Percentiles rank a stretch among this genome's conserved stretches.
These are phyloP conservation scores for Argyresthia albistria DNA, from an alignment of 2,888 invertebrate species.

Conservation along the genomic window DNA sequence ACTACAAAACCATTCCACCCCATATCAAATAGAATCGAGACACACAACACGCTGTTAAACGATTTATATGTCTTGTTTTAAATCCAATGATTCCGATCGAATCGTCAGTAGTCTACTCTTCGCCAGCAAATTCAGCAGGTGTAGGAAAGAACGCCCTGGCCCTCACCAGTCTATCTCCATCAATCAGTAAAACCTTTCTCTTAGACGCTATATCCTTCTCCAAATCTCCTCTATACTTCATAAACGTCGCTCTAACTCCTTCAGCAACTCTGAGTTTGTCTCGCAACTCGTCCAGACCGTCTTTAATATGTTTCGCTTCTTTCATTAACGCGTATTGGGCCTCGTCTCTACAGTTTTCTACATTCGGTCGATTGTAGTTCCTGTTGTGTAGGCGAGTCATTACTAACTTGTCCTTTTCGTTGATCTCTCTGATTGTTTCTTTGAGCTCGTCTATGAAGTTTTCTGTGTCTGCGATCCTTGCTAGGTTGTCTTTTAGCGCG, in stretches of 20 bases:
- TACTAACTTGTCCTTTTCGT: slow-evolving; percentile 84
- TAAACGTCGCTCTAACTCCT: slow-evolving; percentile 55
- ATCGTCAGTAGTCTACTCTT: slow-evolving; percentile 11
- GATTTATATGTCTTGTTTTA: too few species aligned
- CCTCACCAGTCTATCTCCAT: slow-evolving; percentile 74
- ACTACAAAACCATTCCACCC: too few species aligned
- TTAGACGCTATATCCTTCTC: slow-evolving; percentile 82
- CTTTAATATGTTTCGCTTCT: slow-evolving; percentile 77
- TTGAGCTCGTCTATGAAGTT: slow-evolving; percentile 79
- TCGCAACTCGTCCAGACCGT: slow-evolving; percentile 55
- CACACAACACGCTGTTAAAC: too few species aligned
- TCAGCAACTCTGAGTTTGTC: slow-evolving; percentile 77
- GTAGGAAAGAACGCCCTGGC: slow-evolving; percentile 79
- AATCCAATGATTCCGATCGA: too few species aligned
- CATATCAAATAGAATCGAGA: too few species aligned
- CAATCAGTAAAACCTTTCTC: slow-evolving; percentile 78
- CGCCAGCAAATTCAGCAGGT: slow-evolving; percentile 75
- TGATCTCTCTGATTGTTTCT: slow-evolving; percentile 78
- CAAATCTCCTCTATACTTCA: slow-evolving; percentile 74
- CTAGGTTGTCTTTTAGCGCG: slow-evolving; percentile 79
- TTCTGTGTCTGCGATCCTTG: slow-evolving; percentile 84
- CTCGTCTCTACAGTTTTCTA: slow-evolving; percentile 88
- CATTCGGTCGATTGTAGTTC: slow-evolving; percentile 78
- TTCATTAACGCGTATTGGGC: slow-evolving; percentile 82
- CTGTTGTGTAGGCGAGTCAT: slow-evolving; percentile 87